A percentile compares a stretch with the other conserved stretches of the same genome.
Conservation (phyloP, 2,797 vertebrate species). For the Scomberomorus guttatus region DNA sequence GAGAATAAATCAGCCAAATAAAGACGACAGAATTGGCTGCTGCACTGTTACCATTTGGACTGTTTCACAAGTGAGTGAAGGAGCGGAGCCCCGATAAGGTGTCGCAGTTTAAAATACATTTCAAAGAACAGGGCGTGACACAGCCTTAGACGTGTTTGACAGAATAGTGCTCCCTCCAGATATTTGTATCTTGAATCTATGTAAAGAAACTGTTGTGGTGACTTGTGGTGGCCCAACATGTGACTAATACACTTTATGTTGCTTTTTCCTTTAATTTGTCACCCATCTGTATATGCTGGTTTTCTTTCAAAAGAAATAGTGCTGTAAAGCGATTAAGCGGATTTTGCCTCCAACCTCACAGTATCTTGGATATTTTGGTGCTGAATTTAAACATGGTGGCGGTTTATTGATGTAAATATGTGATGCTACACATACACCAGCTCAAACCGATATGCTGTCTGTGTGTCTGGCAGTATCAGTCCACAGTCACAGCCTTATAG, state of each 20-base stretch:
- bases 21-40: no score
- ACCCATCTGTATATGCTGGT: not conserved
- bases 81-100: no score
- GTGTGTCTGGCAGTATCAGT: constrained; percentile 50
- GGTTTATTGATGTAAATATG: constrained; percentile 23
- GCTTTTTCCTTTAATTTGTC: not conserved
- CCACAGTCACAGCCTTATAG: constrained; percentile 49
- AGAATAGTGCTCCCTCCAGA: not conserved
- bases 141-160: no score
- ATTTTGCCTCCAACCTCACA: not conserved
- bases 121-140: no score
- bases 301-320: constrained; percentile 8
- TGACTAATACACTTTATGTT: not conserved
- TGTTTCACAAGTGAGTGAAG: no score
- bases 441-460: constrained; percentile 35
- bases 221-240: no score
- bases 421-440: constrained; percentile 1
- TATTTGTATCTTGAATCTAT: not conserved
- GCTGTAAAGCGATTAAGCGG: not conserved
- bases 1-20: no score
- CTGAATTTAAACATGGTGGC: not conserved
- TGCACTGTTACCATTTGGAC: no score
- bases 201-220: not conserved
- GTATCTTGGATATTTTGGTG: not conserved
- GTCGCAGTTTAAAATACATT: no score